phyloP scores from a whole-genome alignment of 2,797 vertebrate genomes.

The Ispidina lecontei region DNA sequence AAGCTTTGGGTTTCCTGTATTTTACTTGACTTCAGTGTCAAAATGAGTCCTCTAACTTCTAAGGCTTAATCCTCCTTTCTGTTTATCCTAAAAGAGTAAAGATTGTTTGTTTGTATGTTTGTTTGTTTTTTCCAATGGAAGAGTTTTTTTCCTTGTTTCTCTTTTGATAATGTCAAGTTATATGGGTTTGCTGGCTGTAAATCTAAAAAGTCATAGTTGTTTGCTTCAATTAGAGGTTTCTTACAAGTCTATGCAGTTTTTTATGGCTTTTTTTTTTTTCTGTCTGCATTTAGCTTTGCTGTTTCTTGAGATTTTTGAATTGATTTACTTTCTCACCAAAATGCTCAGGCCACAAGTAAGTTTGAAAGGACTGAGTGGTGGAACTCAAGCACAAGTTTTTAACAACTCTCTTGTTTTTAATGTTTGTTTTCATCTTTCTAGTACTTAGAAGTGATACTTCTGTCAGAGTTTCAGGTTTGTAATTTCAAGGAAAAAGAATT shows the following conservation, averaged over 20 bases:
- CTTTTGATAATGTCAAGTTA: neutral
- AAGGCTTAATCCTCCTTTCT: neutral
- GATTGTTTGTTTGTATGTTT: neutral
- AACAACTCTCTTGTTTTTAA: neutral
- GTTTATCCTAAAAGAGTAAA: neutral
- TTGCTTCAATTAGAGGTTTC: neutral
- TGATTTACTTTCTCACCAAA: neutral
- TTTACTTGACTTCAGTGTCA: neutral
- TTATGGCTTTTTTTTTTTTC: neutral
- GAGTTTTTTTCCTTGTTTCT: neutral
- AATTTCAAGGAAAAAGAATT: neutral
- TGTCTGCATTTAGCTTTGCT: neutral
- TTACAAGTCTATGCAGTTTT: neutral
- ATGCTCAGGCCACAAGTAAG: neutral
- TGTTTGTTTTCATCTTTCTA: neutral
- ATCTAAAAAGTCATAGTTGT: neutral
- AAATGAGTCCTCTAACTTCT: neutral
- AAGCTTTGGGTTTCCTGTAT: neutral
- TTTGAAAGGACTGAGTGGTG: neutral
- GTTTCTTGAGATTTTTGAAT: neutral
- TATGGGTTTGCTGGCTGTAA: neutral
- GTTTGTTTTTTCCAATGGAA: neutral
- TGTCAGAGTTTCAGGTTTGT: neutral
- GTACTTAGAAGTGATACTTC: neutral
- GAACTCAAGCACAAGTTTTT: neutral